Base-by-base conservation (phyloP, 1,140 invertebrate genomes). In the Vollenhovia emeryi region DNA sequence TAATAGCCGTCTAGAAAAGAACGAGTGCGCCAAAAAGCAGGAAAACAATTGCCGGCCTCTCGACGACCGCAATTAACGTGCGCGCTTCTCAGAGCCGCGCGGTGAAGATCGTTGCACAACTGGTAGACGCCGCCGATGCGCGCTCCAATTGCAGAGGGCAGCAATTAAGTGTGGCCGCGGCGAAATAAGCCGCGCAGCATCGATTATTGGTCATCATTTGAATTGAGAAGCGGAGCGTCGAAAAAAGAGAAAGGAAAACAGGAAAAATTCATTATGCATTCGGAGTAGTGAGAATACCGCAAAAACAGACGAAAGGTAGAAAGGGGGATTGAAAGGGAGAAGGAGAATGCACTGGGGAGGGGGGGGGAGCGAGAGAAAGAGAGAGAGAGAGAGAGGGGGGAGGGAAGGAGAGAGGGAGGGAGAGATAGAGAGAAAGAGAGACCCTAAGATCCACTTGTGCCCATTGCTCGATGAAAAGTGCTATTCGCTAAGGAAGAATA, bases 201-300 rank as follows among this genome's bases (percentile, higher is more conserved):
- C 66, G 78, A 82, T 82, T 82, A 82, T 82, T 82, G 78, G 66
- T 82, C 78, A 73, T 82, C 24, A 52, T 82, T 71, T 73, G 66
- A 82, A 82, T 73, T 13, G 66, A 57, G 36, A 57, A 21, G 36
- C 13, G 78, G 33, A 18, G 48, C 48, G 33, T 33, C 15, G 21
- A 66, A 27, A 64, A 36, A 33, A 27, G 27, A 30, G 4, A 52
- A 21, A 57, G 30, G 9, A 9, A 59, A 71, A 73, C 66, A 59
- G 40, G 59, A 75, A 62, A 62, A 88, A 88, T 89, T 88, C 68
- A 82, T 88, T 89, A 88, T 89, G 62, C 71, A 82, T 89, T 76
- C 48, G n/a, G 1, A n/a, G 59, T n/a, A 73, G 52, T 55, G 60
- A 87, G 45, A 68, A 88, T 33, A 45, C 1, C 18, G 76, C 62